A percentile compares a stretch with the other conserved stretches of the same genome.
Conservation (phyloP, 2,888 invertebrate species). For the Rapana venosa region DNA sequence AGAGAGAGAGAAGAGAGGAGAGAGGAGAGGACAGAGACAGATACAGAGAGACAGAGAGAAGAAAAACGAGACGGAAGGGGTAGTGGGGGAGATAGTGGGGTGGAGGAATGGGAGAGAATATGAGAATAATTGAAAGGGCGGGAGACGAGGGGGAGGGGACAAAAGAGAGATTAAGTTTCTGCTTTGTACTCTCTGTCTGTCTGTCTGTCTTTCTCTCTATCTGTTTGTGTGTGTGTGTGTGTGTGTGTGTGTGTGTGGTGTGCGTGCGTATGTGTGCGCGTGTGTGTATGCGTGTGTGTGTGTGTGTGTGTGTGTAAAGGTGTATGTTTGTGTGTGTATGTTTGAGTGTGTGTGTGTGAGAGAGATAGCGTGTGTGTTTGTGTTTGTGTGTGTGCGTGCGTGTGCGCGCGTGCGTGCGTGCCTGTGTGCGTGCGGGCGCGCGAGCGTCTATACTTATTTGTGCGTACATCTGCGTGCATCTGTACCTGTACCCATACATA, state of each 20-base stretch:
- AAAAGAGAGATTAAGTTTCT: background rate
- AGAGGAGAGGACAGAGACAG: background rate
- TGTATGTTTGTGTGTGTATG: background rate
- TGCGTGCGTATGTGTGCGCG: background rate
- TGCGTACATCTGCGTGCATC: background rate
- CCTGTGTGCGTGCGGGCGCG: background rate
- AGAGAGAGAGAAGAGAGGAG: background rate
- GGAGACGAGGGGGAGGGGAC: background rate
- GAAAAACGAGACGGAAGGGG: background rate
- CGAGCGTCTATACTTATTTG: background rate
- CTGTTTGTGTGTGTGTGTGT: background rate
- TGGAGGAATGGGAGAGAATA: background rate
- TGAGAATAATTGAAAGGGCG: background rate
- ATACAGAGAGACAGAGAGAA: background rate
- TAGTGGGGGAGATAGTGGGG: background rate
- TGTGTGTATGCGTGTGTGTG: background rate
- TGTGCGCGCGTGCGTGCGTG: background rate
- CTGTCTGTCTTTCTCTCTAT: background rate
- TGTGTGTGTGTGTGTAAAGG: background rate
- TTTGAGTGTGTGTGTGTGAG: background rate
- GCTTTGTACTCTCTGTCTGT: background rate
- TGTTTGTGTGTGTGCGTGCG: background rate
- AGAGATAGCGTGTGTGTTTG: background rate
- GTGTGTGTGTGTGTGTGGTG: background rate
- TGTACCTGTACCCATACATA: background rate